Base-by-base conservation (phyloP, 37 sponge, comb jelly and placozoan species). In the Aplysina aerophoba region DNA sequence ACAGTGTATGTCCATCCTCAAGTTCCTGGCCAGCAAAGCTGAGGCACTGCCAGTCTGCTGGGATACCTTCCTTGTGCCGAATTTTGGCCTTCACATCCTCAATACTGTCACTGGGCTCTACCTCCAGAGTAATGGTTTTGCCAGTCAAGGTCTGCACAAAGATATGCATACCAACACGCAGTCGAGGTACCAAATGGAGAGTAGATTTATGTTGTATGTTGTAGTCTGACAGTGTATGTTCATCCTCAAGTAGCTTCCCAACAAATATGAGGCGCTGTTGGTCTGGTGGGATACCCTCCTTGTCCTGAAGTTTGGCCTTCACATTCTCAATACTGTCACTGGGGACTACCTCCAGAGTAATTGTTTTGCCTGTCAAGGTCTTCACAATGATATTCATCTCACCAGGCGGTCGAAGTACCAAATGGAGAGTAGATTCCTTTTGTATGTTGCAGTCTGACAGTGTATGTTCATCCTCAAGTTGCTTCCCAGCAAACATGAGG, bases 61-160 rank as follows among this genome's bases (percentile, higher is more conserved):
- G 96, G 85, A 98, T 95, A 35, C 98, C 96, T 59, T 94, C 96
- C 65, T 95, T 98, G 91, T 93, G 94, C 77, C 93, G 98, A 69
- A 98, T 98, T 84, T 98, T 98, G 59, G 93, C 83, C 84, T 98
- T 98, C 69, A 98, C 96, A 79, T 93, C 95, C 66, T 98, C 96
- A 87, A 98, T 95, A 25, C 93, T 92, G 81, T 98, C 98, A 71
- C 87, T 83, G 33, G 96, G 87, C 67, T 98, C 98, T 6, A 98
- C 96, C 38, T 98, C 96, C 14, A 98, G 91, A 38, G 96, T 94
- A 93, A 96, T 96, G 77, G 94, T 98, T 83, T 96, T 98, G 11
- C 98, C 96, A 35, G 96, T 98, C 74, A 94, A 88, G n/a, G 98
- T 95, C 89, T 97, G 93, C 35, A 97, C 98, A 82, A 95, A 97